phyloP scores from a whole-genome alignment of 1,140 invertebrate species.

The Armadillidium nasatum region DNA sequence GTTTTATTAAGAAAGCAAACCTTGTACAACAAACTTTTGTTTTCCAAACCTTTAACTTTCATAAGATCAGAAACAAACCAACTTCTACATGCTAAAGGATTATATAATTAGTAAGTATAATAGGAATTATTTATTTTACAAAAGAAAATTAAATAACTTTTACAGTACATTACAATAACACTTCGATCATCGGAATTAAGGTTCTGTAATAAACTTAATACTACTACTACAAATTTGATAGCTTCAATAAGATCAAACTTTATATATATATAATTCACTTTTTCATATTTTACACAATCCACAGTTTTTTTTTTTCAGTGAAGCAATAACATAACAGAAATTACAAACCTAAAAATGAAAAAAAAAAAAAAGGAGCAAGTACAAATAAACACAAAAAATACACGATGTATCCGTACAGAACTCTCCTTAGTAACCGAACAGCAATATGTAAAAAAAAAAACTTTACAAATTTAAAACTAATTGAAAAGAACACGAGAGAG shows the following conservation, averaged over 20 bases:
- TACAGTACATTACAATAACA: conserved; percentile 1
- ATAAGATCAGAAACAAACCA: no score
- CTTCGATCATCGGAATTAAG: not conserved
- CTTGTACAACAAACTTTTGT: no score
- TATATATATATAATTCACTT: not conserved
- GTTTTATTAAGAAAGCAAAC: no score
- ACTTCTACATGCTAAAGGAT: no score
- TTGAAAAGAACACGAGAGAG: no score
- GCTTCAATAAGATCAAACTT: not conserved
- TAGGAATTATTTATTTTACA: conserved; percentile 14
- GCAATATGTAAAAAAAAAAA: no score
- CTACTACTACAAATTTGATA: not conserved
- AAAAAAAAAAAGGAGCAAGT: not conserved
- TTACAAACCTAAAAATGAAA: not conserved
- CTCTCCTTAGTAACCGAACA: no score
- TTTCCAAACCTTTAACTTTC: no score
- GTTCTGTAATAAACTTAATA: not conserved
- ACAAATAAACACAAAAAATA: no score
- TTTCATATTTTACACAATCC: not conserved
- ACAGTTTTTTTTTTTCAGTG: not conserved
- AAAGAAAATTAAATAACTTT: conserved; percentile 12
- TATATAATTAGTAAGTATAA: not conserved
- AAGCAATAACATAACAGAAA: not conserved
- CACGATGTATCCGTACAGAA: no score
- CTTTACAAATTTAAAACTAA: no score